Conservation (phyloP, 1,140 invertebrate genomes). For the Galleria mellonella region DNA sequence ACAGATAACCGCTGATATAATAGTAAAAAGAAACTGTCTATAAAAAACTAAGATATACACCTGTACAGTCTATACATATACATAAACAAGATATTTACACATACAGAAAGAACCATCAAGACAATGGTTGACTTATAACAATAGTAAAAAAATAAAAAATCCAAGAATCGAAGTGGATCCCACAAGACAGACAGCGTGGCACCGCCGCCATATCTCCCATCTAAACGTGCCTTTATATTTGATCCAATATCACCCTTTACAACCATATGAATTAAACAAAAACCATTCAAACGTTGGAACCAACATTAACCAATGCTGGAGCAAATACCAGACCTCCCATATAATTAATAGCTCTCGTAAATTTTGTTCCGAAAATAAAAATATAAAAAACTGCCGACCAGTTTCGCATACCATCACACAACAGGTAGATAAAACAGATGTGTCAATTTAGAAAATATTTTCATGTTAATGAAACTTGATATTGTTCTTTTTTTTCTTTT, state of each 20-base stretch:
- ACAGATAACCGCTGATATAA: too few relatives aligned
- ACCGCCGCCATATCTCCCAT: conserved; percentile 10
- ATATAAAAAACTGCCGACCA: conserved; percentile 16
- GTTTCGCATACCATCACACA: conserved; percentile 18
- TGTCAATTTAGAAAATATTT: conserved; percentile 27
- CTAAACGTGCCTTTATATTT: conserved; percentile 8
- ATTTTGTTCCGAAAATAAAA: conserved; percentile 19
- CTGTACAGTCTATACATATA: too few relatives aligned
- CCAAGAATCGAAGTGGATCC: too few relatives aligned
- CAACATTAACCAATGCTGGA: conserved; percentile 5
- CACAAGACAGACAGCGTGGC: conserved; percentile 35
- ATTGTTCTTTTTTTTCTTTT: not conserved
- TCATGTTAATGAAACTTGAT: not conserved
- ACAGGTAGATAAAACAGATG: conserved; percentile 16
- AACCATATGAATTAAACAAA: not conserved
- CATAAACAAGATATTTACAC: too few relatives aligned
- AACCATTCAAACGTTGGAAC: conserved; percentile 5
- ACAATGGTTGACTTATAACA: too few relatives aligned
- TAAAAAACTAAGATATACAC: too few relatives aligned
- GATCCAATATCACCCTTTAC: not conserved
- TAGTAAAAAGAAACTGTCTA: too few relatives aligned
- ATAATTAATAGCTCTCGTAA: conserved; percentile 30
- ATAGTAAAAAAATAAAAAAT: too few relatives aligned
- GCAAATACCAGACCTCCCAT: conserved; percentile 8
- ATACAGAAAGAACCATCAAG: too few relatives aligned